Base-by-base conservation (phyloP, 1,140 invertebrate genomes). In the Megalonaias nervosa region DNA sequence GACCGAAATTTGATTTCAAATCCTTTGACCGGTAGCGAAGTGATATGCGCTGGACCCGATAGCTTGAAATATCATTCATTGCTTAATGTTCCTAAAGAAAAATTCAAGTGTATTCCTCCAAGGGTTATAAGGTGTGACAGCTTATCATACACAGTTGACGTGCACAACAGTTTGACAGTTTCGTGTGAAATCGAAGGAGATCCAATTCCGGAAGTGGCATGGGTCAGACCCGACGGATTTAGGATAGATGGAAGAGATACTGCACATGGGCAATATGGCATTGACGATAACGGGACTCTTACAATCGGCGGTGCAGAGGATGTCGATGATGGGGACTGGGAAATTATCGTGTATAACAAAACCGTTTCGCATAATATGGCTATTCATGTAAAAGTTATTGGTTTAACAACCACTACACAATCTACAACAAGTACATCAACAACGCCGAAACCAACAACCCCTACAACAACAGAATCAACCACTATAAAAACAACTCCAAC, bases 171-270 rank as follows among this genome's bases (percentile, higher is more conserved):
- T 31, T 59, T 78, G 19, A 38, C 26, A 31, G 67, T 78, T 21
- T 59, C 48, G n/a, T 81, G 80, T 64, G 55, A 62, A n/a, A 74
- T 77, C 58, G 61, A 81, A 23, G 80, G 80, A 15, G 80, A 81
- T 26, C 75, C 80, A 14, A 67, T 71, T 57, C 80, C 80, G 15
- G 67, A 71, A 21, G 59, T 81, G 17, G 71, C 73, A 48, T 81
- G 75, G 70, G 62, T 55, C 4, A 55, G 67, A 2, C 75, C 80
- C 4, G 80, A 69, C 55, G 72, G 75, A 13, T 56, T n/a, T 56
- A 66, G 57, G 65, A 73, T 73, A 17, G 66, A 73, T 56, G 76
- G 76, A 1, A 56, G 65, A 61, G 58, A 64, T 14, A 78, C 76
- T 11, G 59, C 23, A 0, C n/a, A 19, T 6, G 76, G 76, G 58